Conservation (phyloP, 2,888 invertebrate species). For the Phania funesta region DNA sequence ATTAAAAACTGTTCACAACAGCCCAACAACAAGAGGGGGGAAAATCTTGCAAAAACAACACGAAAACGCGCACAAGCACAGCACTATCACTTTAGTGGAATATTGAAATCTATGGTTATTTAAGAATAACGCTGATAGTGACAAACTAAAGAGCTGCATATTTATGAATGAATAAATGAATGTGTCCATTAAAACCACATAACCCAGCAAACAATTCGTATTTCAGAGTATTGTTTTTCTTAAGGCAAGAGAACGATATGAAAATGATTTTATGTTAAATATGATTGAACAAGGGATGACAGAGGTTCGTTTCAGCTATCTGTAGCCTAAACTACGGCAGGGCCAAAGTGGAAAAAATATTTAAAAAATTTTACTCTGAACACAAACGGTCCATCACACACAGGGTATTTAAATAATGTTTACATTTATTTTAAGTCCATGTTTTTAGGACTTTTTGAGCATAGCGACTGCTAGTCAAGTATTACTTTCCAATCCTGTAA, state of each 20-base stretch:
- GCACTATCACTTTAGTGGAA: slow-evolving; percentile 47
- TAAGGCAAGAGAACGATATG: background rate
- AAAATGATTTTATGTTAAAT: background rate
- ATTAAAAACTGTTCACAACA: slow-evolving; percentile 17
- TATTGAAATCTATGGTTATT: slow-evolving; percentile 54
- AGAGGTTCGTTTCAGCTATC: no score
- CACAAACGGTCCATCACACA: no score
- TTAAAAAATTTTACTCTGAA: no score
- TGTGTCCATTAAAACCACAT: slow-evolving; percentile 9
- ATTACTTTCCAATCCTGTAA: no score
- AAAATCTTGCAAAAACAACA: slow-evolving; percentile 14
- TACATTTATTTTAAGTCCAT: no score
- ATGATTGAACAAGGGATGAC: no score
- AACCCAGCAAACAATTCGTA: slow-evolving; percentile 19
- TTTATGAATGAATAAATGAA: slow-evolving; percentile 37
- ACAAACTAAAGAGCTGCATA: slow-evolving; percentile 58
- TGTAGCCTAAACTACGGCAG: no score
- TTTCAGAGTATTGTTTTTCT: background rate
- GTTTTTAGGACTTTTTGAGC: no score
- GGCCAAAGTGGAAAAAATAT: no score
- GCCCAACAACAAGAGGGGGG: background rate
- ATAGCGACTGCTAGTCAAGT: no score
- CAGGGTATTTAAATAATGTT: no score
- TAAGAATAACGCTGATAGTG: slow-evolving; percentile 56
- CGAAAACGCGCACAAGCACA: background rate